Evolutionary conservation across 2,888 invertebrate species (phyloP).

Genomic region (Nasonovia ribisnigri): DNA sequence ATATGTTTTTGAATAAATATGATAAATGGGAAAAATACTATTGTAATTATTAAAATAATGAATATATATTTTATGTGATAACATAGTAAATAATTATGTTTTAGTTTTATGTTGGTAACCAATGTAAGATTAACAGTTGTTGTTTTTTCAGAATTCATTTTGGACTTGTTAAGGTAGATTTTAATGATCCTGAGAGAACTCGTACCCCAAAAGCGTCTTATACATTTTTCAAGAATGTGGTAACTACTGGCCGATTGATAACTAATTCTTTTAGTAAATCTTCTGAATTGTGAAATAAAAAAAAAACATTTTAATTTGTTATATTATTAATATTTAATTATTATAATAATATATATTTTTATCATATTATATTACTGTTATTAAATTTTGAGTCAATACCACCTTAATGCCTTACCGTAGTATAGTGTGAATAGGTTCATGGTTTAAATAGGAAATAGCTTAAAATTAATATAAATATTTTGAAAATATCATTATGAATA

Average conservation of each 20-base stretch:
- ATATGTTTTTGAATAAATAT: background rate
- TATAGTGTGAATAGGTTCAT: too few relatives aligned
- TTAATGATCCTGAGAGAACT: slow-evolving; percentile 76
- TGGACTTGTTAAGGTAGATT: slow-evolving; percentile 81
- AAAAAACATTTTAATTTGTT: background rate
- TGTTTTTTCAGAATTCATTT: slow-evolving; percentile 76
- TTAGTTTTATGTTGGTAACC: background rate
- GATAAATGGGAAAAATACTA: slow-evolving; percentile 19
- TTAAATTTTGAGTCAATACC: background rate
- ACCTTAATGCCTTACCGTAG: too few relatives aligned
- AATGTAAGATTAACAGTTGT: background rate
- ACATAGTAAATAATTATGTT: slow-evolving; percentile 12
- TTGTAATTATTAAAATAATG: slow-evolving; percentile 68
- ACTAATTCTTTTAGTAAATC: background rate
- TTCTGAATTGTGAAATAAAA: background rate
- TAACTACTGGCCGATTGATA: slow-evolving; percentile 70
- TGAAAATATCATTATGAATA: too few relatives aligned
- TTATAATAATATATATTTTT: background rate
- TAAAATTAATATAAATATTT: too few relatives aligned
- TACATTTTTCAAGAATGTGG: slow-evolving; percentile 74
- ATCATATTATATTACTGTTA: background rate
- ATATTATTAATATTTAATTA: background rate
- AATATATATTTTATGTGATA: background rate
- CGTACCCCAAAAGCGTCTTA: slow-evolving; percentile 79
- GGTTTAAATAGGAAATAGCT: too few relatives aligned